Percentiles rank a stretch among this genome's conserved stretches.
These are phyloP conservation scores for Saguinus imperator DNA, from an alignment of 2,113 vertebrate species.

Conservation along the genomic window DNA sequence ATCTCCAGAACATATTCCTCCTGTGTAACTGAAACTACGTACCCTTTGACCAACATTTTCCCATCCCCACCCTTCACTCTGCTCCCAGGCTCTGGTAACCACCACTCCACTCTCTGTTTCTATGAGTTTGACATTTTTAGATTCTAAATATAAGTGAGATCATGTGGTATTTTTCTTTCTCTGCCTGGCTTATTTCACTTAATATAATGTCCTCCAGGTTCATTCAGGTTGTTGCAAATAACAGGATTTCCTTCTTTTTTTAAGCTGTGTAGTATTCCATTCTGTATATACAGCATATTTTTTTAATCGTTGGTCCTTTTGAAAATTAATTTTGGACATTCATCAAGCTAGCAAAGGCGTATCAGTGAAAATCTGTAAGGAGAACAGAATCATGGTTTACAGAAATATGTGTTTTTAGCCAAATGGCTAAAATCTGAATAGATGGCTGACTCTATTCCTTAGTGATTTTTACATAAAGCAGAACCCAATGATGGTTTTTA, in stretches of 20 bases:
- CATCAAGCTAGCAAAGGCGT: not conserved
- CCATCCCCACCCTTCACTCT: not conserved
- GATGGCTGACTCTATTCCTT: not conserved
- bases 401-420: not conserved
- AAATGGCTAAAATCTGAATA: not conserved
- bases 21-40: not conserved
- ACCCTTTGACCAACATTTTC: not conserved
- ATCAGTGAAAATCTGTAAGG: not conserved
- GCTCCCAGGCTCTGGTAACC: not conserved
- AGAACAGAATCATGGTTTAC: not conserved
- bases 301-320: not conserved
- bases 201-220: not conserved
- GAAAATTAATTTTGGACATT: not conserved
- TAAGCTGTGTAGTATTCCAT: not conserved
- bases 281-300: not conserved
- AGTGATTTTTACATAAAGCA: not conserved
- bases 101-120: not conserved
- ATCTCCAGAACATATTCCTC: not conserved
- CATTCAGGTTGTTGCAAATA: not conserved
- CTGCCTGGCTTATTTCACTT: not conserved
- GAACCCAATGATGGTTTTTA: not conserved
- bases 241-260: not conserved
- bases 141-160: not conserved
- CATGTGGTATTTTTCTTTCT: not conserved
- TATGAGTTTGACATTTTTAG: not conserved